Base-by-base conservation (phyloP, 2,113 vertebrate genomes). In the Nothobranchius furzeri region DNA sequence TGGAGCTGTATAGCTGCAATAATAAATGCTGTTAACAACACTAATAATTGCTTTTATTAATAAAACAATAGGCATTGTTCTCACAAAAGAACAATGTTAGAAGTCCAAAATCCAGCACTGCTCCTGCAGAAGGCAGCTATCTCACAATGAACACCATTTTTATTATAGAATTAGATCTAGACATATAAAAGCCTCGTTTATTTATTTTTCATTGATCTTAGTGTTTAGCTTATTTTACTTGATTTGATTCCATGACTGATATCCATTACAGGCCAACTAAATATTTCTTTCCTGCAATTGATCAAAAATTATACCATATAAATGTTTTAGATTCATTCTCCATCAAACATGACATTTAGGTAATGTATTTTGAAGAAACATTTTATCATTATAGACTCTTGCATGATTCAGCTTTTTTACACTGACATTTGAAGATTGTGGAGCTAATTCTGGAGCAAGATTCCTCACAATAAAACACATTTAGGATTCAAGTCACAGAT, bases 121-220 rank as follows among this genome's bases (percentile, higher is more conserved):
- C 30, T 3, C 30, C 30, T 30, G 30, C 30, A 30, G 30, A 30
- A 30, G 2, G 30, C 2, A 30, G 30, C 30, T 4, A 40, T 40
- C 3, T 60, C 71, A 81, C 58, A 62, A 20, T 81, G 76, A 74
- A 85, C 76, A 83, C 82, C 66, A 49, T 46, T 59, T 71, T 80
- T 86, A 87, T 89, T 87, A 89, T 87, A 70, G 74, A 74, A 89
- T 92, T 89, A 85, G 73, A 86, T 88, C 68, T 70, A 88, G 73
- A 70, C 62, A 57, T 68, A 77, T 73, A 92, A 90, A 89, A 78
- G 79, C 60, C 60, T 75, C 78, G 86, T 91, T 88, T 83, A 80
- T 87, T 81, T 86, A 46, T 50, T 69, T 63, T 88, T 70, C 2
- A 90, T 89, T 87, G 82, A 83, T 86, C 89, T 86, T 70, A 48